These are phyloP conservation scores for Lucilia sericata DNA, from an alignment of 1,140 invertebrate genomes.

Conservation along the genomic window DNA sequence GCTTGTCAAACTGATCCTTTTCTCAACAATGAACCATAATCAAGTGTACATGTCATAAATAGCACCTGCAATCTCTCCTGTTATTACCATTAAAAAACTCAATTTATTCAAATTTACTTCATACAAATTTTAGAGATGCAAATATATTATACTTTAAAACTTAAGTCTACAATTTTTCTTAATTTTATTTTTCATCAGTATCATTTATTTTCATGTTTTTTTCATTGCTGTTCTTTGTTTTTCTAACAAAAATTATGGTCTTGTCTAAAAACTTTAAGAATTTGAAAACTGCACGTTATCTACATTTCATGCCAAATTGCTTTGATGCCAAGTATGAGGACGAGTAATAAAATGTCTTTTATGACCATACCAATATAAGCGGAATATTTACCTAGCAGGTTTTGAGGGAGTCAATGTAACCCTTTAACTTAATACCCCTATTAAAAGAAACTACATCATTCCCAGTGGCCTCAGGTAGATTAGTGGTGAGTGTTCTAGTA, in stretches of 20 bases:
- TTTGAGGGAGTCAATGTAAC: too few species aligned
- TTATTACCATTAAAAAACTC: too few species aligned
- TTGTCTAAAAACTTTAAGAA: constrained; percentile 27
- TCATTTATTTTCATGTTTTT: background rate
- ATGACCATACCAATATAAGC: background rate
- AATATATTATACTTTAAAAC: background rate
- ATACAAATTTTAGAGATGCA: background rate
- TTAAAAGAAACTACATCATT: too few species aligned
- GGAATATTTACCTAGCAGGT: background rate
- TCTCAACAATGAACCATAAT: too few species aligned
- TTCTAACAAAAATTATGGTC: background rate
- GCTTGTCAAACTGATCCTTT: too few species aligned
- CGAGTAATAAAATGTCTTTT: constrained; percentile 27
- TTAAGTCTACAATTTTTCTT: background rate
- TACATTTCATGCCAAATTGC: constrained; percentile 29
- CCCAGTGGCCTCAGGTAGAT: too few species aligned
- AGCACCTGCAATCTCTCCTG: too few species aligned
- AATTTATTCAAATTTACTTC: background rate
- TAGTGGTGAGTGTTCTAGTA: too few species aligned
- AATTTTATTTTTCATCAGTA: too few species aligned
- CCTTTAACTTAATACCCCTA: too few species aligned
- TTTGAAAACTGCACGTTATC: constrained; percentile 27
- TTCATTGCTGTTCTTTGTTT: background rate
- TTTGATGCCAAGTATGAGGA: constrained; percentile 26
- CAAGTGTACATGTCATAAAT: too few species aligned